phyloP scores from a whole-genome alignment of 92 coral and sea anemone species.

The Ricordea florida region DNA sequence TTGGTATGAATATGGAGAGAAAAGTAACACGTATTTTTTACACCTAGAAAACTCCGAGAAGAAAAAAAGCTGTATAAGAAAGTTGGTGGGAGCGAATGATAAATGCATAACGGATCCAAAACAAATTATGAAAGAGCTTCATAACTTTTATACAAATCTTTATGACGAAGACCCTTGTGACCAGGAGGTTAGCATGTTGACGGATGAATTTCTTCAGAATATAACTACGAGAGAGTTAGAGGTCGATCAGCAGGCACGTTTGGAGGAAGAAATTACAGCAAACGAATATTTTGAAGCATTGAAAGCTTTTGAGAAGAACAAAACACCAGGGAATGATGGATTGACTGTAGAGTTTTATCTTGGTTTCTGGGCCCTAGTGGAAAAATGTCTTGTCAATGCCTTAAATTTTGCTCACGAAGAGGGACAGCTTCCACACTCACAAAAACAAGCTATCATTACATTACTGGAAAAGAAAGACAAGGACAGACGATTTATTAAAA shows the following conservation, averaged over 20 bases:
- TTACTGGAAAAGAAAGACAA: conserved; percentile 43
- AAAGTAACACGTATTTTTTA: conserved; percentile 51
- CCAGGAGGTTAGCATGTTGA: not conserved
- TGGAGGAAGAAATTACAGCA: conserved; percentile 3
- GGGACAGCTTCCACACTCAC: conserved; percentile 34
- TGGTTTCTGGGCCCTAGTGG: conserved; percentile 52
- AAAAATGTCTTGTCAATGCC: conserved; percentile 28
- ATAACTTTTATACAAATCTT: conserved; percentile 32
- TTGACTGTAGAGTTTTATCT: conserved; percentile 59
- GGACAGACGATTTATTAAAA: conserved; percentile 38
- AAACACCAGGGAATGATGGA: too few relatives aligned
- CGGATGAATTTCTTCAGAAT: not conserved
- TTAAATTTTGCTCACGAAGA: conserved; percentile 34
- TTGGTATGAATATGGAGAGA: conserved; percentile 57
- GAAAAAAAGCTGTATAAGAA: not conserved
- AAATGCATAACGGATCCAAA: conserved; percentile 14
- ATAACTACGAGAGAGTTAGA: too few relatives aligned
- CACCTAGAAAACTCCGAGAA: conserved; percentile 29
- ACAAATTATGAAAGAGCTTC: conserved; percentile 20
- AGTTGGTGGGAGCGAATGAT: not conserved
- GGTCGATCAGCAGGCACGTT: too few relatives aligned
- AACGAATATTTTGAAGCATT: conserved; percentile 41
- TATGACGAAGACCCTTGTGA: not conserved
- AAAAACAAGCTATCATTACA: conserved; percentile 50
- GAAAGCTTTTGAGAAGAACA: conserved; percentile 4